Evolutionary conservation across 2,797 vertebrate species (phyloP), one percentile per base, ranked within the genome.

Genomic region (Labroides dimidiatus): DNA sequence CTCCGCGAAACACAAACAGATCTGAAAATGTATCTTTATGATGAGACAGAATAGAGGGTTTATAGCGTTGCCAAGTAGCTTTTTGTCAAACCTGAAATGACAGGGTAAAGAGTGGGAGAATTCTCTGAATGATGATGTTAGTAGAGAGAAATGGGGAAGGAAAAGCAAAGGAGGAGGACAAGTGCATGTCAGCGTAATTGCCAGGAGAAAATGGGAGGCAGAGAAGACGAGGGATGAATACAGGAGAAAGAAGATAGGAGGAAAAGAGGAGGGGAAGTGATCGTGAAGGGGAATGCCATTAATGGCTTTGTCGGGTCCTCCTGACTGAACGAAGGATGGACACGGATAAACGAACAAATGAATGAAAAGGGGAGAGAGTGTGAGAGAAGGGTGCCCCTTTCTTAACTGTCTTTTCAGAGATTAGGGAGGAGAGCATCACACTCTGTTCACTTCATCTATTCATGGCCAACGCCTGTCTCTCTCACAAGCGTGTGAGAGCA

Each of bases 321-420:
- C 84, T n/a, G 57, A 91, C 79, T 86, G 81, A 91, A 78, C 78
- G 78, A 83, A 68, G 64, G 87, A 76, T 71, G 89, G 91, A 88
- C 88, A 86, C 72, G 86, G 80, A 91, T 85, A 85, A 88, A 84
- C 30, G 70, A 81, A 89, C 83, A 88, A 89, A 81, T 80, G 69
- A 80, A 80, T 76, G 74, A 88, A 89, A 78, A 83, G 74, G 68
- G 63, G 81, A 81, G 80, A 85, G 84, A 84, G 89, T 88, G 91
- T 91, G 91, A 86, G 90, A 91, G 91, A 85, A 86, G 80, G 83
- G 83, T 89, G 87, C 88, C 89, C 81, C 82, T 88, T 91, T 86
- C 79, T 88, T 91, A 67, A 85, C 85, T 81, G 75, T 89, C 89
- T 81, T 88, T 93, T 81, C 80, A 91, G 76, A 87, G 89, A 93